Evolutionary conservation across 2,888 invertebrate genomes (phyloP), one percentile per base, ranked within the genome.

Genomic region (Standfussiana lucernea): DNA sequence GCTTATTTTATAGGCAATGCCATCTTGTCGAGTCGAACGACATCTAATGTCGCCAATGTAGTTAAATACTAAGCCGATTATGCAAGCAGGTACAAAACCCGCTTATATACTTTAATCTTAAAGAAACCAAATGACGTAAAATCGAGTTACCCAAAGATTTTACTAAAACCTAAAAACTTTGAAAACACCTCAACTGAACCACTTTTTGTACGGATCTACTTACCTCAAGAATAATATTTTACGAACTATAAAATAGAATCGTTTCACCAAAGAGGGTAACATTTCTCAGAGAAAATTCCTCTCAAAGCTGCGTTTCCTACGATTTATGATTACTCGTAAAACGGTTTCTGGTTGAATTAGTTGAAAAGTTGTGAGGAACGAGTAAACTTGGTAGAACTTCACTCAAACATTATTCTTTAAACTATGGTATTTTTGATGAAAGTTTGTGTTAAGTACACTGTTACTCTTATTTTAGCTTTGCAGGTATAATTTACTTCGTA

Each of bases 271-370:
- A 75, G 77, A 78, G 72, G 56, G 78, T 76, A 82, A 86, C 72
- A 79, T 89, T 88, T 82, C 71, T 81, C 72, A 67, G 72, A 65
- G 77, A 85, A 85, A 87, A 76, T 83, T 86, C 80, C 76, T 72
- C 76, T 77, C 56, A 35, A 65, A 84, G 72, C 71, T 75, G 69
- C 89, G 88, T 90, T 92, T 88, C 88, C 80, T 83, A 89, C 90
- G 92, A 95, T 95, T 95, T 95, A 95, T 93, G 93, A 93, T 92
- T 89, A 92, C 92, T 90, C 92, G 92, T 93, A 93, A 94, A 93
- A 92, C 88, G 89, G 90, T 92, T 93, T 92, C 92, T 91, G 92
- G 93, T 91, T 92, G 93, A 94, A 93, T 94, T 93, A 93, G 93
- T 92, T 92, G 89, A 86, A 88, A 93, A 95, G 93, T 95, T 95